Conservation (phyloP, 2,888 invertebrate species). For the Ormyrus pomaceus region DNA sequence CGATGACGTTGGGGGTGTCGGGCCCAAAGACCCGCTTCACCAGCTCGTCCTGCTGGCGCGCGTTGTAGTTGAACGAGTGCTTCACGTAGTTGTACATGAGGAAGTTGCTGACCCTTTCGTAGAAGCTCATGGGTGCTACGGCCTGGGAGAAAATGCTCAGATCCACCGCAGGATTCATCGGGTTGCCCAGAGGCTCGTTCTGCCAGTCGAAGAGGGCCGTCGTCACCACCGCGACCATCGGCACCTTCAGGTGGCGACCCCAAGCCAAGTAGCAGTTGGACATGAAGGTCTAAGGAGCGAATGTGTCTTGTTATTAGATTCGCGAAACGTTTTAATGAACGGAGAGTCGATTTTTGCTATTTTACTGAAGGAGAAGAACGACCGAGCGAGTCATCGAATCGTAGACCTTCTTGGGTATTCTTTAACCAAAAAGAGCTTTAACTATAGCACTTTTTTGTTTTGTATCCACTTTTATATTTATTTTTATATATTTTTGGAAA, state of each 20-base stretch:
- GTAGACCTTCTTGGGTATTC: not conserved
- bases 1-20: conserved; percentile 59
- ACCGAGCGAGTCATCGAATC: not conserved
- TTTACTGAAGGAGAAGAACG: not conserved
- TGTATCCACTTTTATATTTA: not conserved
- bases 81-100: conserved; percentile 5
- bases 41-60: conserved; percentile 52
- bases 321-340: too few relatives aligned
- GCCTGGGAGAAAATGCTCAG: conserved; percentile 59
- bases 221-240: conserved; percentile 63
- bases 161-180: conserved; percentile 61
- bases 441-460: not conserved
- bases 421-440: too few relatives aligned
- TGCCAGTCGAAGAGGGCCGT: conserved; percentile 66
- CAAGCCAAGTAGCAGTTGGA: conserved; percentile 62
- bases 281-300: conserved; percentile 42
- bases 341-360: too few relatives aligned
- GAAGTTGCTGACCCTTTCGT: conserved; percentile 65
- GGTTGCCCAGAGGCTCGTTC: conserved; percentile 63
- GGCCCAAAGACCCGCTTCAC: conserved; percentile 64
- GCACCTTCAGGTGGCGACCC: conserved; percentile 63
- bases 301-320: not conserved
- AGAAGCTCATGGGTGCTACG: conserved; percentile 62
- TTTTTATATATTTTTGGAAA: too few relatives aligned
- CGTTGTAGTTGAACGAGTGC: conserved; percentile 56